Percentiles rank a stretch among this genome's conserved stretches.
phyloP scores from a whole-genome alignment of 2,888 invertebrate species.

The Anagyrus pseudococci region DNA sequence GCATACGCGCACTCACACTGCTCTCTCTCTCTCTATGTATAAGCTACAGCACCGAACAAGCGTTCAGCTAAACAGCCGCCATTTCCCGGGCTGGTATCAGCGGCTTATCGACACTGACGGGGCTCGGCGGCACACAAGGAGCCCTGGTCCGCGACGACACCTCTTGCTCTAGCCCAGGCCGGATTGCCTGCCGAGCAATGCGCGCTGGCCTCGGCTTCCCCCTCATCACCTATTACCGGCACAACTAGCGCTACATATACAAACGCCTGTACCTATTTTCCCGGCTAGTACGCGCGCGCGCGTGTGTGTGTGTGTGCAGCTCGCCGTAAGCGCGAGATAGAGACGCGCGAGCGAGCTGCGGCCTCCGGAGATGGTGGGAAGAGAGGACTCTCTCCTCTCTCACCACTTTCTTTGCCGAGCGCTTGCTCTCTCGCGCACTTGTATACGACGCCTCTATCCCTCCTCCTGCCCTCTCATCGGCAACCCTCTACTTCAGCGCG shows the following conservation, averaged over 20 bases:
- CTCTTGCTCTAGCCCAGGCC: no score
- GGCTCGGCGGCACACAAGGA: not conserved
- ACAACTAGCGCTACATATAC: no score
- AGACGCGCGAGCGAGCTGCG: not conserved
- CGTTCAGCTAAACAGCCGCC: constrained; percentile 5
- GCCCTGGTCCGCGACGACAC: no score
- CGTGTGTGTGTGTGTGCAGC: not conserved
- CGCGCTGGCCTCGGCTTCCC: no score
- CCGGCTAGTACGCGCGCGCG: not conserved
- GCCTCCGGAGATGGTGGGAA: constrained; percentile 28
- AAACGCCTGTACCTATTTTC: constrained; percentile 28
- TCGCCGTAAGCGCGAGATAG: constrained; percentile 8
- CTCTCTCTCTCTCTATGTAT: not conserved
- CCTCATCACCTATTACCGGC: no score
- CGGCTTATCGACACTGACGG: constrained; percentile 19
- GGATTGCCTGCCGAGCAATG: no score
- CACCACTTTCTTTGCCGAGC: constrained; percentile 31
- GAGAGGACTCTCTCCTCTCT: constrained; percentile 35
- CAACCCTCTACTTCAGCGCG: no score
- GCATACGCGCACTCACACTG: no score
- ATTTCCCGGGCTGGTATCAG: constrained; percentile 16
- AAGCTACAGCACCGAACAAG: not conserved
- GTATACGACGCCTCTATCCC: not conserved
- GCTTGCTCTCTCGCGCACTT: not conserved
- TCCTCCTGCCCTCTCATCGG: no score